A percentile compares a stretch with the other conserved stretches of the same genome.
Conservation (phyloP, 2,797 vertebrate species). For the Coluber constrictor region DNA sequence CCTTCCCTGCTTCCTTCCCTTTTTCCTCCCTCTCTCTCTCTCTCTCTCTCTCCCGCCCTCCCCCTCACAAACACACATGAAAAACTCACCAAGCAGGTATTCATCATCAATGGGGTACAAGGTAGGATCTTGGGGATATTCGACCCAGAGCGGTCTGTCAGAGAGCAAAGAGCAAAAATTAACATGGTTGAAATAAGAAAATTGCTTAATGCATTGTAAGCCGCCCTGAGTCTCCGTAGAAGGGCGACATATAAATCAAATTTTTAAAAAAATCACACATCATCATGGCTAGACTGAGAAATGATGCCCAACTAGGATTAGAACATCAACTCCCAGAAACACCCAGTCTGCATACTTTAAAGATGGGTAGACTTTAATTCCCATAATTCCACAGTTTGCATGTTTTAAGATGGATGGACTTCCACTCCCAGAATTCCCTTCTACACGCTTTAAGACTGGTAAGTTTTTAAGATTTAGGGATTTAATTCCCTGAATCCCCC, state of each 20-base stretch:
- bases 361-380: too few relatives aligned
- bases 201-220: too few relatives aligned
- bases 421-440: neutral
- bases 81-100: conserved; percentile 68
- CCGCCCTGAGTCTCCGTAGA: too few relatives aligned
- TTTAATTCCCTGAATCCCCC: neutral
- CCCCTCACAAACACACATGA: neutral
- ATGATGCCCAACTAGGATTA: neutral
- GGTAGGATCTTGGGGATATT: conserved; percentile 65
- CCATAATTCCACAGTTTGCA: too few relatives aligned
- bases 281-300: neutral
- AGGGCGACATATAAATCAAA: too few relatives aligned
- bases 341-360: too few relatives aligned
- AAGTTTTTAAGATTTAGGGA: too few relatives aligned
- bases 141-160: conserved; percentile 67
- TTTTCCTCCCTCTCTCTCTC: too few relatives aligned
- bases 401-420: too few relatives aligned
- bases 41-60: neutral
- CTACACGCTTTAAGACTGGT: too few relatives aligned
- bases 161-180: neutral
- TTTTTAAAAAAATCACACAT: too few relatives aligned
- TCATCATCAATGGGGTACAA: conserved; percentile 71
- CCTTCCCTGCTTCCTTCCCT: accelerated
- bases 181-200: neutral
- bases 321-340: neutral